These are phyloP conservation scores for Meganola albula DNA, from an alignment of 2,888 invertebrate species.

Conservation along the genomic window DNA sequence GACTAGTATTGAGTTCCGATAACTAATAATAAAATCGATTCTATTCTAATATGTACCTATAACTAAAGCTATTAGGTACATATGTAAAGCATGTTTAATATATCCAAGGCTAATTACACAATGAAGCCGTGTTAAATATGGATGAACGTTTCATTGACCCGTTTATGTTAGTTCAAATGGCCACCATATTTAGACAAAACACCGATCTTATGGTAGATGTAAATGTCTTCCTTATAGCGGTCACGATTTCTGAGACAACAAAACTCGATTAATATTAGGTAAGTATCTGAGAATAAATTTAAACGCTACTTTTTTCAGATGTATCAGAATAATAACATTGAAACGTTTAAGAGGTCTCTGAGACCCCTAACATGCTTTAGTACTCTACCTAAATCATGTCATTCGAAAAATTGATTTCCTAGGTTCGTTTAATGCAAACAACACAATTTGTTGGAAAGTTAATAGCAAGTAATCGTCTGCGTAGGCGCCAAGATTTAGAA, in stretches of 20 bases:
- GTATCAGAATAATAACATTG: no score
- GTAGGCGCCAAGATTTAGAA: slow-evolving; percentile 25
- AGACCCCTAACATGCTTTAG: no score
- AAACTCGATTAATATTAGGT: no score
- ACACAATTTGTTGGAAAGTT: slow-evolving; percentile 40
- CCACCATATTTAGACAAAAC: slow-evolving; percentile 28
- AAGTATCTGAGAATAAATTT: no score
- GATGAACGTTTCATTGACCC: slow-evolving; percentile 32
- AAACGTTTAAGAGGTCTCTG: no score
- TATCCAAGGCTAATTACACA: slow-evolving; percentile 26
- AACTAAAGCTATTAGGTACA: slow-evolving; percentile 14
- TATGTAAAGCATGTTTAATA: slow-evolving; percentile 19
- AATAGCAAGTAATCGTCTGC: slow-evolving; percentile 37
- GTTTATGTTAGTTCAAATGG: slow-evolving; percentile 31
- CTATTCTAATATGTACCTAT: slow-evolving; percentile 14
- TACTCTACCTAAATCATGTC: no score
- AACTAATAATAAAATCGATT: slow-evolving; percentile 25
- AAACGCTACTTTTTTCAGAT: no score
- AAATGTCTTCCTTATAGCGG: slow-evolving; percentile 37
- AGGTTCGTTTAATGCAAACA: slow-evolving; percentile 25
- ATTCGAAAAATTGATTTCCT: slow-evolving; percentile 20
- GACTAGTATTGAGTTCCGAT: slow-evolving; percentile 24
- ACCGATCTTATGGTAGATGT: slow-evolving; percentile 25
- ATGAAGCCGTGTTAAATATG: slow-evolving; percentile 25
- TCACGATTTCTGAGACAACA: slow-evolving; percentile 34